Evolutionary conservation across 2,888 invertebrate species (phyloP).

Genomic region (Ephialtes manifestator): DNA sequence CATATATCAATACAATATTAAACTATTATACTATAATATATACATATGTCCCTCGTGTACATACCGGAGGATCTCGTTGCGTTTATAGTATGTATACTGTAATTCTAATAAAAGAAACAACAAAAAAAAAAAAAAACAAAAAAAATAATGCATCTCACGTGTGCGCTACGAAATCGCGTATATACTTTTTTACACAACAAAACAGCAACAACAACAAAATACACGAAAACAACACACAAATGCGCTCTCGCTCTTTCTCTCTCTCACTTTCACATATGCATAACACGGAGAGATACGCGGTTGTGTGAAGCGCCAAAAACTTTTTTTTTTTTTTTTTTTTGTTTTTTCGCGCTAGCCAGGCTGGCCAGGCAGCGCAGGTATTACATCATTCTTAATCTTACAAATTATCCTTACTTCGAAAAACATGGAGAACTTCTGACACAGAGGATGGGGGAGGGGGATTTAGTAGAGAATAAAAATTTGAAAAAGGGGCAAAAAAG

Average conservation of each 20-base stretch:
- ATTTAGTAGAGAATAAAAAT: not conserved
- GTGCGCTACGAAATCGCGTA: constrained; percentile 56
- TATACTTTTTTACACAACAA: constrained; percentile 74
- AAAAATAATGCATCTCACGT: constrained; percentile 51
- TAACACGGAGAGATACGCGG: constrained; percentile 18
- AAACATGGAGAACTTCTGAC: not conserved
- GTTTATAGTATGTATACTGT: constrained; percentile 61
- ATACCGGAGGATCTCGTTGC: constrained; percentile 75
- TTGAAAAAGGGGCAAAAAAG: constrained; percentile 1
- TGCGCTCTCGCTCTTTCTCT: constrained; percentile 36
- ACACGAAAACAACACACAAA: constrained; percentile 29
- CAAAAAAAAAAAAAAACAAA: constrained; percentile 26
- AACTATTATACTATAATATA: constrained; percentile 55
- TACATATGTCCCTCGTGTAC: constrained; percentile 78
- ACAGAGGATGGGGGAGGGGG: not conserved
- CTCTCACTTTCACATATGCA: constrained; percentile 22
- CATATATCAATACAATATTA: constrained; percentile 40
- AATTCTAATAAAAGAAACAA: constrained; percentile 35
- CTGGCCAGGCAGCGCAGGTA: constrained; percentile 72
- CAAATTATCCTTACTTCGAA: constrained; percentile 3
- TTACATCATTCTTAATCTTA: constrained; percentile 14
- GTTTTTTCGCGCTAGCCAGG: constrained; percentile 67
- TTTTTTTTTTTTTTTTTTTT: constrained; percentile 40
- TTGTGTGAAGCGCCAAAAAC: constrained; percentile 3
- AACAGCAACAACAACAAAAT: constrained; percentile 56